A percentile compares a stretch with the other conserved stretches of the same genome.
Conservation (phyloP, 2,797 vertebrate species). For the Lepidocolaptes lacrymiger region DNA sequence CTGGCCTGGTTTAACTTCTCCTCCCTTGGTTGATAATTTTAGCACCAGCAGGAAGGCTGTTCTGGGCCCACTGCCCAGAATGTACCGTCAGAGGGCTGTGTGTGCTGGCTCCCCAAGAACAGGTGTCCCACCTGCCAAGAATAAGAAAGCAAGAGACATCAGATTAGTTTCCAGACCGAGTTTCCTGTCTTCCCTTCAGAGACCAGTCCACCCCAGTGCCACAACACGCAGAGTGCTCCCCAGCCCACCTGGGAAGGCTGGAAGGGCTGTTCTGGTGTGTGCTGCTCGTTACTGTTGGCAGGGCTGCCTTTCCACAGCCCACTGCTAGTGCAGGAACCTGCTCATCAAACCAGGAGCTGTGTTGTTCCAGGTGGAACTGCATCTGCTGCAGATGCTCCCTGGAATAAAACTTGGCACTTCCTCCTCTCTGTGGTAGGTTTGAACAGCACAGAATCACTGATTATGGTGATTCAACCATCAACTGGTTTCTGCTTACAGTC, state of each 20-base stretch:
- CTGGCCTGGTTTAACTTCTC: slow-evolving; percentile 6
- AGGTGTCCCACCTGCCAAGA: slow-evolving; percentile 61
- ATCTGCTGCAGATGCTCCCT: not conserved
- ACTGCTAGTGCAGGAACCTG: slow-evolving; percentile 11
- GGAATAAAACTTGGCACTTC: slow-evolving; percentile 16
- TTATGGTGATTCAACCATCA: not conserved
- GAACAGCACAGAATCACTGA: not conserved
- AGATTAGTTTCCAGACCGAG: slow-evolving; percentile 31
- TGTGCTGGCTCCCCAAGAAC: not conserved
- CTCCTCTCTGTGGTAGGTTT: not conserved
- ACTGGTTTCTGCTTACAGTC: not conserved
- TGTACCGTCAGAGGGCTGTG: not conserved
- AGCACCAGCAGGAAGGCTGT: not conserved
- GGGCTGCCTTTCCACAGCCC: not conserved
- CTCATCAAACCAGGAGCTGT: slow-evolving; percentile 3
- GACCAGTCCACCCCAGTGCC: not conserved
- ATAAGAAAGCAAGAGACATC: slow-evolving; percentile 37
- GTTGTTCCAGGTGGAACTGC: slow-evolving; percentile 41
- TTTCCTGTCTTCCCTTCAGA: slow-evolving; percentile 43
- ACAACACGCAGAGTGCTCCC: not conserved
- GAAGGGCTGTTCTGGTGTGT: not conserved
- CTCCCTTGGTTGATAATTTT: not conserved
- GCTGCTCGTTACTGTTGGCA: not conserved
- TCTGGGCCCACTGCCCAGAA: slow-evolving; percentile 47
- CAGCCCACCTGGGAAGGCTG: slow-evolving; percentile 27